These are phyloP conservation scores for Paelopatides confundens DNA, from an alignment of 53 echinoderm and acorn worm species.

Conservation along the genomic window DNA sequence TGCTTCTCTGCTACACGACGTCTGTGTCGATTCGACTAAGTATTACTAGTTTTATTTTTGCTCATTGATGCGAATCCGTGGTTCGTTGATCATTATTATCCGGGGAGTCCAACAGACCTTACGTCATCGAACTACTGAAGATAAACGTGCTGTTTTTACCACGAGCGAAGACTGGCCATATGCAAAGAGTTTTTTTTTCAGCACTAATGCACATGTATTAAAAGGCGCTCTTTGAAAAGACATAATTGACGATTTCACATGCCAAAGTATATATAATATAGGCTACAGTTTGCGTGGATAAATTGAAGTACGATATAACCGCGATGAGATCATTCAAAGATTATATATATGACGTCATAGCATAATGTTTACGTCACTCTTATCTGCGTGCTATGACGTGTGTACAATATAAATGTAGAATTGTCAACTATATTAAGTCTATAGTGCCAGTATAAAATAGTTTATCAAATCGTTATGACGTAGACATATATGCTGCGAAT, in stretches of 20 bases:
- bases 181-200: neutral
- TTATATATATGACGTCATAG: neutral
- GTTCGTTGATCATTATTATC: neutral
- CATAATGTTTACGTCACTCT: neutral
- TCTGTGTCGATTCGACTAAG: neutral
- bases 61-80: conserved; percentile 25
- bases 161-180: conserved; percentile 9
- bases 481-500: no score
- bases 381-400: neutral
- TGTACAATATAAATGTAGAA: neutral
- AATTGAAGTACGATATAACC: neutral
- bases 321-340: neutral
- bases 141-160: conserved; percentile 4
- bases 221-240: neutral
- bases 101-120: neutral
- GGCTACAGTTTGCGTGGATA: neutral
- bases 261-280: neutral
- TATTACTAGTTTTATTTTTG: conserved; percentile 13
- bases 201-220: no score
- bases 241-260: neutral
- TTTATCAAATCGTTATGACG: no score
- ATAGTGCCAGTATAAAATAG: no score
- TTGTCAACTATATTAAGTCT: no score
- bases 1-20: neutral
- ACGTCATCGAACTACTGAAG: conserved; percentile 16